phyloP scores from a whole-genome alignment of 2,797 vertebrate species.

The Enteromius thamalakanensis region DNA sequence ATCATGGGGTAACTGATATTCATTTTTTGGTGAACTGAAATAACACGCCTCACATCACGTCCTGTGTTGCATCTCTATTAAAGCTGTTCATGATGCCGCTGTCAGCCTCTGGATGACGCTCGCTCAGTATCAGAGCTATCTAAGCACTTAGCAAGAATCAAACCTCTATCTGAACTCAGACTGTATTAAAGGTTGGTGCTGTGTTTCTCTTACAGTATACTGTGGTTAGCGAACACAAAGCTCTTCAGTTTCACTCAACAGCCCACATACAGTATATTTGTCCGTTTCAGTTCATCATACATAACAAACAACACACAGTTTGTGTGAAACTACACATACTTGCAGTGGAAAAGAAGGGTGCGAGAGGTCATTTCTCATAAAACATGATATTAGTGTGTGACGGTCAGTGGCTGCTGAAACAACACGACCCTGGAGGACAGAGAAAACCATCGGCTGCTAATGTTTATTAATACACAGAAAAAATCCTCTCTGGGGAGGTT shows the following conservation, averaged over 20 bases:
- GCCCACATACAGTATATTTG: neutral
- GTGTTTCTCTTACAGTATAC: neutral
- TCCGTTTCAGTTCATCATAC: neutral
- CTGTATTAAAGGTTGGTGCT: neutral
- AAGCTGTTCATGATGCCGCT: neutral
- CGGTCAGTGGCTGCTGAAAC: constrained; percentile 47
- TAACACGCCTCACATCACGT: neutral
- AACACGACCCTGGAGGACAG: constrained; percentile 8
- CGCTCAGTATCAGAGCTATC: neutral
- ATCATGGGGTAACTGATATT: neutral
- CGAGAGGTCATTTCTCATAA: neutral
- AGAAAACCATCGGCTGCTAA: neutral
- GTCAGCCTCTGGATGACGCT: neutral
- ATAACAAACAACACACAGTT: neutral
- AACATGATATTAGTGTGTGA: constrained; percentile 3
- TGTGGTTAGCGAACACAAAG: neutral
- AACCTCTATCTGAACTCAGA: neutral
- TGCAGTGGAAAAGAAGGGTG: neutral
- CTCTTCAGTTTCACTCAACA: neutral
- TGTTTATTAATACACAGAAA: neutral
- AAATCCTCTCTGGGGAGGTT: neutral
- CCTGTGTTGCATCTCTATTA: neutral
- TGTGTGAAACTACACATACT: too few relatives aligned
- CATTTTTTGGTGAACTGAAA: too few relatives aligned
- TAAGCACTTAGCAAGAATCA: neutral